A percentile compares a stretch with the other conserved stretches of the same genome.
phyloP scores from a whole-genome alignment of 2,113 vertebrate species.

The Esox niger region DNA sequence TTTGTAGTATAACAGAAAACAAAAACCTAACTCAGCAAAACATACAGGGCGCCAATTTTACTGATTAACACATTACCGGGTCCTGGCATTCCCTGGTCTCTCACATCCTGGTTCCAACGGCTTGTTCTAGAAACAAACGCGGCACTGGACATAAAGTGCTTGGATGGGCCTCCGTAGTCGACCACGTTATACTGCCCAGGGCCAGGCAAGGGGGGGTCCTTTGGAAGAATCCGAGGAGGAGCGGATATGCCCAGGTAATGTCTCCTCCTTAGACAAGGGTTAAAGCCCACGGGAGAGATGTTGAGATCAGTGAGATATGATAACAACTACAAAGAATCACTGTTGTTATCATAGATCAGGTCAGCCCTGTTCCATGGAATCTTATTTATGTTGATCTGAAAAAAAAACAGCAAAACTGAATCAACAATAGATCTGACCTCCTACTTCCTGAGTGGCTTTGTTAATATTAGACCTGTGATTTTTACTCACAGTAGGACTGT shows the following conservation, averaged over 20 bases:
- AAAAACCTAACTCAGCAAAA: not conserved
- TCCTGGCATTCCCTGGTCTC: conserved; percentile 54
- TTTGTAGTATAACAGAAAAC: not conserved
- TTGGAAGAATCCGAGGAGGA: conserved; percentile 56
- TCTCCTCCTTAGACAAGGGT: conserved; percentile 62
- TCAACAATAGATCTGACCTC: too few species aligned
- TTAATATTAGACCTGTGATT: not conserved
- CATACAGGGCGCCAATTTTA: not conserved
- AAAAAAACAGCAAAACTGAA: too few species aligned
- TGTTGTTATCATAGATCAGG: not conserved
- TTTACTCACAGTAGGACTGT: conserved; percentile 62
- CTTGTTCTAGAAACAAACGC: conserved; percentile 72
- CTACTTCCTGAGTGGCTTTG: too few species aligned
- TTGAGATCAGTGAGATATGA: not conserved
- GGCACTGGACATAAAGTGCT: conserved; percentile 65
- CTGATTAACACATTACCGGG: conserved; percentile 65
- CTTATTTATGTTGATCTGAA: too few species aligned
- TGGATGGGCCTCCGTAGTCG: conserved; percentile 34
- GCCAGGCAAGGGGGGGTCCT: conserved; percentile 64
- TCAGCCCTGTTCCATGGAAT: not conserved
- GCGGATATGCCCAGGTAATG: conserved; percentile 64
- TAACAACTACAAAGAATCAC: too few species aligned
- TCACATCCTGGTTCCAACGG: conserved; percentile 12
- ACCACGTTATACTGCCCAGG: conserved; percentile 72
- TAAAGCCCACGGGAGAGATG: not conserved